phyloP scores from a whole-genome alignment of 2,888 invertebrate genomes.

The Euspilapteryx auroguttella region DNA sequence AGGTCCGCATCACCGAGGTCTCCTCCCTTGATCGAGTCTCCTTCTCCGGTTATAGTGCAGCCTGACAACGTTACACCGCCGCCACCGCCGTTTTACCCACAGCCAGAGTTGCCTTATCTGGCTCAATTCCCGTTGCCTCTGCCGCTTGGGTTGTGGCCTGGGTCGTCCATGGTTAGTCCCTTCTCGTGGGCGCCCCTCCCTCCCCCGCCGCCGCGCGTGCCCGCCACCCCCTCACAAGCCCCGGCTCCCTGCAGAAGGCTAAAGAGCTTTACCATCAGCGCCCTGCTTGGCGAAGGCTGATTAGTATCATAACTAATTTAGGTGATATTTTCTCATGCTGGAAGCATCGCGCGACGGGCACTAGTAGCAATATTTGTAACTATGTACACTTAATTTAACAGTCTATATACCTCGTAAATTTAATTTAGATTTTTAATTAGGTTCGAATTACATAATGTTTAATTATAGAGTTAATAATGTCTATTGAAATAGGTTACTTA shows the following conservation, averaged over 20 bases:
- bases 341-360: conserved; percentile 11
- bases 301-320: too few relatives aligned
- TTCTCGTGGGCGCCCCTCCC: conserved; percentile 33
- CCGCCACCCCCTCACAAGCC: conserved; percentile 22
- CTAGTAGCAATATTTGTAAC: conserved; percentile 14
- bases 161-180: conserved; percentile 18
- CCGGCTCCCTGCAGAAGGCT: conserved; percentile 39
- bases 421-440: too few relatives aligned
- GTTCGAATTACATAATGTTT: too few relatives aligned
- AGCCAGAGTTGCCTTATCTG: conserved; percentile 27
- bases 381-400: too few relatives aligned
- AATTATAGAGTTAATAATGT: too few relatives aligned
- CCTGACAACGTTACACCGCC: conserved; percentile 27
- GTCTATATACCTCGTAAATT: conserved; percentile 2
- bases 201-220: conserved; percentile 17
- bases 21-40: conserved; percentile 41
- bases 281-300: conserved; percentile 51
- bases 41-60: conserved; percentile 26
- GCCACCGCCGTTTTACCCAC: conserved; percentile 25
- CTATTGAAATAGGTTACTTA: background rate
- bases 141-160: conserved; percentile 34
- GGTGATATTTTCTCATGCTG: too few relatives aligned
- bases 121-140: conserved; percentile 33
- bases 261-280: conserved; percentile 52
- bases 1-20: conserved; percentile 43